Evolutionary conservation across 35 echinoderm and acorn worm species (phyloP), one percentile per base, ranked within the genome.

Genomic region (Antedon bifida): DNA sequence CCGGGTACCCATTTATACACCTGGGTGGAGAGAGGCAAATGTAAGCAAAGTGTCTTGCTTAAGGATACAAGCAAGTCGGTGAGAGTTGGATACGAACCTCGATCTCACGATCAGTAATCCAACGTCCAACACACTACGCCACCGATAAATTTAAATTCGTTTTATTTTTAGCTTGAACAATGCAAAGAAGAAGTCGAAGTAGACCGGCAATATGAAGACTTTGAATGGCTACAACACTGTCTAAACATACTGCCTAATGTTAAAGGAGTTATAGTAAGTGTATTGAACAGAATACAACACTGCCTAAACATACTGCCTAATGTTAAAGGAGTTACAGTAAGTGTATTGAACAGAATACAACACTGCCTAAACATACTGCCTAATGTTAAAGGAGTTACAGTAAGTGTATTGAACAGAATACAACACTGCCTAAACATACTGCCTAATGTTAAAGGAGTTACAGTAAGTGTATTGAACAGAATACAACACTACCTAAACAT

Each of bases 201-300:
- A 12, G 82, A 90, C n/a, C 77, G 90, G 29, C 30, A 90, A 17
- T 96, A 92, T 92, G 93, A 96, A 35, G 93, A 96, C 36, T 91
- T 96, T 91, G 89, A 96, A 39, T 96, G 93, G 93, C 78, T 96
- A n/a, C 86, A 96, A 21, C 93, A 96, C 32, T 96, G 90, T 64
- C 87, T 96, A 23, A 82, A 39, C 26, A 96, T 90, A 74, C 83
- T 92, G 31, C 76, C 5, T 31, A 32, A 31, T 34, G 31, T 78
- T 1, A 33, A 78, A 33, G 31, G 31, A 78, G 34, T 78, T 34
- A 33, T 78, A 9, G 31, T 33, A 78, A 36, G 31, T 36, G 11
- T 31, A 76, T 5, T 26, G n/a, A n/a, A 76, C n/a, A 76, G 26
- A 30, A 76, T 76, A 76, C 31, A 32, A 76, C n/a, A 76, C 26